Percentiles rank a stretch among this genome's conserved stretches.
Evolutionary conservation across 2,113 vertebrate genomes (phyloP).

Genomic region (Ameiurus melas): DNA sequence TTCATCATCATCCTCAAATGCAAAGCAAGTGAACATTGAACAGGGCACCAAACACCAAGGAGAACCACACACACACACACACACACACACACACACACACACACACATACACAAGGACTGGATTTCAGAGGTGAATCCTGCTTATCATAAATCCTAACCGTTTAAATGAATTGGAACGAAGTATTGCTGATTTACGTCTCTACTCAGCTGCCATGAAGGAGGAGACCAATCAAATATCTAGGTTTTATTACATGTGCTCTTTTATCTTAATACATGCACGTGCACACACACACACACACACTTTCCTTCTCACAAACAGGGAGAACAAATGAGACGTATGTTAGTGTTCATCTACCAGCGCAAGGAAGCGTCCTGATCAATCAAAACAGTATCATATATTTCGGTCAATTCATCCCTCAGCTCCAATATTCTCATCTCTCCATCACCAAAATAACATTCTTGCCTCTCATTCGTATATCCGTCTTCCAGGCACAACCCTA

Average conservation of each 20-base stretch:
- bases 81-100: neutral
- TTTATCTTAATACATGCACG: conserved; percentile 74
- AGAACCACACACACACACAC: neutral
- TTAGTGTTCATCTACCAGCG: conserved; percentile 23
- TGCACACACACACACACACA: conserved; percentile 28
- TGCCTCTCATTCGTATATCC: conserved; percentile 8
- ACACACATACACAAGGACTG: conserved; percentile 38
- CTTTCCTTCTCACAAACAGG: conserved; percentile 28
- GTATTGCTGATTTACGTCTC: conserved; percentile 67
- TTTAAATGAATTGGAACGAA: conserved; percentile 75
- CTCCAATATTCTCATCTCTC: conserved; percentile 32
- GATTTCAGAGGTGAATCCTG: conserved; percentile 73
- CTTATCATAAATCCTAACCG: conserved; percentile 78
- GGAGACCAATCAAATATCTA: conserved; percentile 70
- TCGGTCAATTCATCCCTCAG: conserved; percentile 31
- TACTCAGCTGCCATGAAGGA: conserved; percentile 44
- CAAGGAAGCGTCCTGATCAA: neutral
- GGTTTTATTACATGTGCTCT: conserved; percentile 74
- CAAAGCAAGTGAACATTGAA: neutral
- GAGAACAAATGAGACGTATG: conserved; percentile 18
- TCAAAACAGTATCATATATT: conserved; percentile 20
- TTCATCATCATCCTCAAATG: neutral
- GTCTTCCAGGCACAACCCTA: conserved; percentile 34
- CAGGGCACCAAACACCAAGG: neutral
- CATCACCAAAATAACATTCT: conserved; percentile 38